phyloP scores from a whole-genome alignment of 2,888 invertebrate species.

The Mimumesa dahlbomi region DNA sequence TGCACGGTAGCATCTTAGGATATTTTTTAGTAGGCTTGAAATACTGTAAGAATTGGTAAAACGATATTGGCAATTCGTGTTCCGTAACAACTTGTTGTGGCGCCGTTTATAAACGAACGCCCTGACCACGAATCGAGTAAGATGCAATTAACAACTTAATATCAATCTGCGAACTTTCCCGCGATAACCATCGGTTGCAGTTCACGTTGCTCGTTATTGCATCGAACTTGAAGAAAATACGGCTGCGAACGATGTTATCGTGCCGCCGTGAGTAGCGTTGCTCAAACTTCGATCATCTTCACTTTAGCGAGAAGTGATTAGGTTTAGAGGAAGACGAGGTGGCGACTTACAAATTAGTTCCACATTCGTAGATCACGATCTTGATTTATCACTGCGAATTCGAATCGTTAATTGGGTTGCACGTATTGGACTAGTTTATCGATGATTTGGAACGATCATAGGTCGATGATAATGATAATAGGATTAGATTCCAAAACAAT shows the following conservation, averaged over 20 bases:
- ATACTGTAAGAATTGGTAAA: no score
- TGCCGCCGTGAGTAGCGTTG: constrained; percentile 46
- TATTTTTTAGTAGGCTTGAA: no score
- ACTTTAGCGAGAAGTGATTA: constrained; percentile 47
- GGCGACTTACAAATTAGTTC: constrained; percentile 54
- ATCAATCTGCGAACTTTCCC: constrained; percentile 43
- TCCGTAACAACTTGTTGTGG: no score
- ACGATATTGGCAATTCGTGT: no score
- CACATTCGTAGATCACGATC: constrained; percentile 37
- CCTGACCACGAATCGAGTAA: not conserved
- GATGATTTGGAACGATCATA: constrained; percentile 53
- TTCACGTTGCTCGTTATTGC: constrained; percentile 46
- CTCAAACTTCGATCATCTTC: constrained; percentile 63
- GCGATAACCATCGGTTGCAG: constrained; percentile 43
- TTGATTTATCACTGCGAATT: constrained; percentile 57
- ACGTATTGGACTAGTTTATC: constrained; percentile 52
- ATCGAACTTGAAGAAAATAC: constrained; percentile 45
- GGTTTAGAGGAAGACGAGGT: constrained; percentile 38
- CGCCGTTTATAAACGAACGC: no score
- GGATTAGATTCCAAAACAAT: constrained; percentile 23
- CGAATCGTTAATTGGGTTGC: constrained; percentile 57
- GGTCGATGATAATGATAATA: constrained; percentile 53
- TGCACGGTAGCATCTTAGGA: no score
- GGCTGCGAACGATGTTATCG: constrained; percentile 47
- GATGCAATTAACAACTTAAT: constrained; percentile 47